Conservation (phyloP, 2,888 invertebrate species). For the Tetropium fuscum region DNA sequence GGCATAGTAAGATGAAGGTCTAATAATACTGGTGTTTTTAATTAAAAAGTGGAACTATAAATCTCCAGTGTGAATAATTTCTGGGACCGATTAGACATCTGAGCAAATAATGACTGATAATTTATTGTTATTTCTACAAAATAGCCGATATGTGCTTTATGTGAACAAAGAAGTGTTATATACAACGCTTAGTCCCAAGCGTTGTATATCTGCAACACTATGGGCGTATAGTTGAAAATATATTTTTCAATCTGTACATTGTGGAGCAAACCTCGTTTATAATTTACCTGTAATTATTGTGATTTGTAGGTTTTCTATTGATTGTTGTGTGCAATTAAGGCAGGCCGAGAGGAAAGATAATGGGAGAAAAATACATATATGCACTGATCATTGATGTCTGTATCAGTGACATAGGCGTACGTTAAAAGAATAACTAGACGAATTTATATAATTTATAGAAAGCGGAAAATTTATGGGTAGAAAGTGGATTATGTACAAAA, state of each 20-base stretch:
- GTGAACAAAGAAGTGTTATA: too few species aligned
- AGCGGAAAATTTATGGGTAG: too few species aligned
- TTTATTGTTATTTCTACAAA: not conserved
- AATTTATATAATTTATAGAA: not conserved
- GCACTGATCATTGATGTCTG: not conserved
- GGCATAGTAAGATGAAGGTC: not conserved
- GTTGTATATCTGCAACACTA: too few species aligned
- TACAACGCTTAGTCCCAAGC: too few species aligned
- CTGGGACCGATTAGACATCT: not conserved
- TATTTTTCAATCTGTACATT: too few species aligned
- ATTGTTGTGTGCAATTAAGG: constrained; percentile 2
- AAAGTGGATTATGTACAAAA: too few species aligned
- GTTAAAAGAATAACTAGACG: not conserved
- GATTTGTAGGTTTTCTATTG: constrained; percentile 10
- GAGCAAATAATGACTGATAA: not conserved
- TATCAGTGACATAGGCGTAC: not conserved
- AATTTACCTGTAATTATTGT: not conserved
- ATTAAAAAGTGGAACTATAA: constrained; percentile 3
- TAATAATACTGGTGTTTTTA: constrained; percentile 2
- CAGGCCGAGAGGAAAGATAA: not conserved
- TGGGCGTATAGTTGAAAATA: too few species aligned
- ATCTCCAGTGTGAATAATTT: constrained; percentile 4
- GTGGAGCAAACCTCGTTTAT: constrained; percentile 1
- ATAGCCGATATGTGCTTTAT: not conserved
- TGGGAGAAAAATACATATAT: not conserved